Evolutionary conservation across 2,113 vertebrate genomes (phyloP).

Genomic region (Rhinogobius similis): DNA sequence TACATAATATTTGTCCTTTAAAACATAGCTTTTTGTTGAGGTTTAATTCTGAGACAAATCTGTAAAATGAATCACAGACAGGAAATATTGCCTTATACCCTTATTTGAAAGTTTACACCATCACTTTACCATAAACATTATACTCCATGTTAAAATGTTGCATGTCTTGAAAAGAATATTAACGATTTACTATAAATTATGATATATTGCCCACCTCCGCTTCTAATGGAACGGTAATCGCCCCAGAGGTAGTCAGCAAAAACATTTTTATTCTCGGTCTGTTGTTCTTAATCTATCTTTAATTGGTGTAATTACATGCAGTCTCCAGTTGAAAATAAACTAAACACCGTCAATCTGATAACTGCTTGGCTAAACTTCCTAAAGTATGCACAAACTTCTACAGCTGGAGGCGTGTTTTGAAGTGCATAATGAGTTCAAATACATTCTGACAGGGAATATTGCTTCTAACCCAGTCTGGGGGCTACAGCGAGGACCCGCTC

Average conservation of each 20-base stretch:
- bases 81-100: too few relatives aligned
- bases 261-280: background rate
- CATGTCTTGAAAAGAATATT: too few relatives aligned
- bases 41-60: too few relatives aligned
- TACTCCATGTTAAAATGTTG: too few relatives aligned
- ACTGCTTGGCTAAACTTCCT: background rate
- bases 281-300: background rate
- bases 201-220: too few relatives aligned
- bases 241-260: background rate
- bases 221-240: too few relatives aligned
- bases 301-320: background rate
- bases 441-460: constrained; percentile 3
- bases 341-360: constrained; percentile 1
- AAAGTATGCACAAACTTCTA: background rate
- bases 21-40: too few relatives aligned
- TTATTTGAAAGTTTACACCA: too few relatives aligned
- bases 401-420: background rate
- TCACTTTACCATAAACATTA: too few relatives aligned
- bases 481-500: background rate
- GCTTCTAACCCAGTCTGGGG: constrained; percentile 1
- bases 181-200: too few relatives aligned
- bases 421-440: constrained; percentile 5
- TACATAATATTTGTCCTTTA: too few relatives aligned
- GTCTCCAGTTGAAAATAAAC: background rate
- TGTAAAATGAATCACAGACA: too few relatives aligned